These are phyloP conservation scores for Beris chalybata DNA, from an alignment of 2,888 invertebrate genomes.

Conservation along the genomic window DNA sequence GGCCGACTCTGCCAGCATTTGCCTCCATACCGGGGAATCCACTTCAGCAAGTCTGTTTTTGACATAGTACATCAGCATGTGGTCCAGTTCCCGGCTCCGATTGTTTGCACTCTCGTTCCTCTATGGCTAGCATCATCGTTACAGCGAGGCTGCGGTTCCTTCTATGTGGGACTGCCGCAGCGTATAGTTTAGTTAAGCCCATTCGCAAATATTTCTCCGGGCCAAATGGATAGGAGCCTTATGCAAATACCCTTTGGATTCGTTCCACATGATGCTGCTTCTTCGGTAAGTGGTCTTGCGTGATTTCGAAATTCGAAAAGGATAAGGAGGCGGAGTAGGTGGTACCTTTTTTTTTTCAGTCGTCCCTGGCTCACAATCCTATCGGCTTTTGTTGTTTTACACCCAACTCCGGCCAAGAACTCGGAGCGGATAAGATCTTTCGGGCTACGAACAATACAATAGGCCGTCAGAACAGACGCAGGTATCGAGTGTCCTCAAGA, in stretches of 20 bases:
- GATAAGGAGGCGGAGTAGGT: conserved; percentile 14
- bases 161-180: conserved; percentile 20
- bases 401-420: not conserved
- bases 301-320: conserved; percentile 17
- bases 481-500: conserved; percentile 15
- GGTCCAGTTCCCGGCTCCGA: conserved; percentile 32
- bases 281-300: not conserved
- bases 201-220: conserved; percentile 35
- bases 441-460: not conserved
- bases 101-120: conserved; percentile 33
- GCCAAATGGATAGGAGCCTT: conserved; percentile 23
- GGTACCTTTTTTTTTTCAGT: conserved; percentile 8
- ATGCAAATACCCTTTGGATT: conserved; percentile 23
- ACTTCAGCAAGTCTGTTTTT: conserved; percentile 35
- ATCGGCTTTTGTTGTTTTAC: not conserved
- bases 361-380: conserved; percentile 13
- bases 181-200: conserved; percentile 30
- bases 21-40: conserved; percentile 33
- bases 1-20: conserved; percentile 17
- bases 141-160: conserved; percentile 21
- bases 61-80: conserved; percentile 36
- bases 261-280: conserved; percentile 10
- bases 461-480: not conserved
- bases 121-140: conserved; percentile 19
- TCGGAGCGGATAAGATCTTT: not conserved